phyloP scores from a whole-genome alignment of 1,140 invertebrate genomes.

The Macrocentrus cingulum region DNA sequence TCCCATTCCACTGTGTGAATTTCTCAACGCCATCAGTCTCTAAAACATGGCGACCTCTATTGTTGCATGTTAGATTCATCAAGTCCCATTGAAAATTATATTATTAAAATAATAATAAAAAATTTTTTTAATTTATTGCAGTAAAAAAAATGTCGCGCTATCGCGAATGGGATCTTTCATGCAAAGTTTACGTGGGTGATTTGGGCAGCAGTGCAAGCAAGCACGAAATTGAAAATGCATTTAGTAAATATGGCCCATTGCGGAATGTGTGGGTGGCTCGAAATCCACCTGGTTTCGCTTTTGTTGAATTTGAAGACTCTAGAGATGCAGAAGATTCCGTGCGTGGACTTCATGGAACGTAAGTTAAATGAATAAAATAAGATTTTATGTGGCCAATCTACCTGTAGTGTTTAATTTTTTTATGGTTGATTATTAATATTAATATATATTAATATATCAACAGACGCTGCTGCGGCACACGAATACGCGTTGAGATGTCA shows the following conservation, averaged over 20 bases:
- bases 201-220: slow-evolving; percentile 88
- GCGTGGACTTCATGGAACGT: slow-evolving; percentile 92
- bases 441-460: slow-evolving; percentile 19
- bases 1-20: too few relatives aligned
- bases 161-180: slow-evolving; percentile 89
- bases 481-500: slow-evolving; percentile 86
- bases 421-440: neutral
- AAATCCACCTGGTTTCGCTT: slow-evolving; percentile 94
- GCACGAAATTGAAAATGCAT: slow-evolving; percentile 88
- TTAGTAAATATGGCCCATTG: slow-evolving; percentile 91
- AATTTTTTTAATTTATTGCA: neutral
- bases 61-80: too few relatives aligned
- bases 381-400: slow-evolving; percentile 4
- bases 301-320: slow-evolving; percentile 97
- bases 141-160: slow-evolving; percentile 69
- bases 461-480: slow-evolving; percentile 79
- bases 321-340: slow-evolving; percentile 97
- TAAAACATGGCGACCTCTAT: too few relatives aligned
- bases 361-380: slow-evolving; percentile 53
- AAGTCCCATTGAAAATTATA: too few relatives aligned
- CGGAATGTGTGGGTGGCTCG: slow-evolving; percentile 97
- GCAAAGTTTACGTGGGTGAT: slow-evolving; percentile 99
- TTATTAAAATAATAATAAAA: too few relatives aligned
- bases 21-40: too few relatives aligned
- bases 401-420: slow-evolving; percentile 12